phyloP scores from a whole-genome alignment of 2,888 invertebrate species.

The Nomada fucata region DNA sequence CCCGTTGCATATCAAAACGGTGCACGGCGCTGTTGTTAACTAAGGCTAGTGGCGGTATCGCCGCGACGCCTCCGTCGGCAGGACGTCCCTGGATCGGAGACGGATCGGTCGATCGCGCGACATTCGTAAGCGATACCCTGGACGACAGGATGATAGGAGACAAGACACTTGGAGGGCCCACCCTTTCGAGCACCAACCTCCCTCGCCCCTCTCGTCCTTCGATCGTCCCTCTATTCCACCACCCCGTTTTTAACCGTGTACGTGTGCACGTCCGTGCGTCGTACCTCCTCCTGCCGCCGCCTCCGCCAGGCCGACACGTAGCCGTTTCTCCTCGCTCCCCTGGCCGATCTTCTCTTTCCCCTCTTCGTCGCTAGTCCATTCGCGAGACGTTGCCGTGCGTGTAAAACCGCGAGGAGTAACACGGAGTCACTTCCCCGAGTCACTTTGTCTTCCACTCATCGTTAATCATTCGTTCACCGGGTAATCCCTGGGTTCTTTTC shows the following conservation, averaged over 20 bases:
- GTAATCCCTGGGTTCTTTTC: background rate
- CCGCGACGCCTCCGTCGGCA: conserved; percentile 66
- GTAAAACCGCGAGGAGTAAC: conserved; percentile 56
- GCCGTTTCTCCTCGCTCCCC: conserved; percentile 30
- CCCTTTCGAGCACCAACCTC: conserved; percentile 72
- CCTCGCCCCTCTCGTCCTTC: conserved; percentile 68
- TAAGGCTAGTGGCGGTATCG: conserved; percentile 15
- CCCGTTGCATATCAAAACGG: conserved; percentile 51
- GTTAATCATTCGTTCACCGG: conserved; percentile 50
- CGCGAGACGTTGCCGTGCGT: conserved; percentile 58
- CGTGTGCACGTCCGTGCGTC: background rate
- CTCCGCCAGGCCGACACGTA: conserved; percentile 52
- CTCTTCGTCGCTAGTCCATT: conserved; percentile 34
- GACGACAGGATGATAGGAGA: conserved; percentile 81
- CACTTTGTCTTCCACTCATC: conserved; percentile 59
- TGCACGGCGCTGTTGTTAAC: conserved; percentile 11
- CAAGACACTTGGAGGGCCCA: conserved; percentile 78
- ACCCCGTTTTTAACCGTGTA: background rate
- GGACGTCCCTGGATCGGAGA: conserved; percentile 72
- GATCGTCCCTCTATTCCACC: conserved; percentile 55
- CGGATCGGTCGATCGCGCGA: conserved; percentile 81
- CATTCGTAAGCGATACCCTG: conserved; percentile 81
- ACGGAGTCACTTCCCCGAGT: conserved; percentile 62
- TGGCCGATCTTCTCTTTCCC: conserved; percentile 20
- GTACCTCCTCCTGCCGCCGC: conserved; percentile 43